These are phyloP conservation scores for Crenichthys baileyi DNA, from an alignment of 2,797 vertebrate species.

Conservation along the genomic window DNA sequence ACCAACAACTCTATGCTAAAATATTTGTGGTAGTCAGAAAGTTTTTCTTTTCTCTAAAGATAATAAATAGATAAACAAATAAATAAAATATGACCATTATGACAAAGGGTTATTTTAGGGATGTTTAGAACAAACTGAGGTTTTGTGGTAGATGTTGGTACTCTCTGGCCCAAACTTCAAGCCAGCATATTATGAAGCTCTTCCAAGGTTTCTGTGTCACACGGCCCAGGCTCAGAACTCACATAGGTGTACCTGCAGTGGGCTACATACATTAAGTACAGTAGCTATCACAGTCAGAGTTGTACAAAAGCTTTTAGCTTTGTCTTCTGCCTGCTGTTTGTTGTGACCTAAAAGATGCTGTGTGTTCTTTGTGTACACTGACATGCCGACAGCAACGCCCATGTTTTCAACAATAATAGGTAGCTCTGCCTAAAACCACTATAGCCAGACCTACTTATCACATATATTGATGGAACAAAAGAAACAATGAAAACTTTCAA, in stretches of 20 bases:
- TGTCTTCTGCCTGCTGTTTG: background rate
- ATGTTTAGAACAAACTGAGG: background rate
- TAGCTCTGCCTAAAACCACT: background rate
- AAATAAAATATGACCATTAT: background rate
- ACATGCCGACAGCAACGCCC: background rate
- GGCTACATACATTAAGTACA: slow-evolving; percentile 15
- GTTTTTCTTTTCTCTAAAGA: background rate
- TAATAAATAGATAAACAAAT: background rate
- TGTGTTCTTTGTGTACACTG: background rate
- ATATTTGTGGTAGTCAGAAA: background rate
- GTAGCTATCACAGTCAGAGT: slow-evolving; percentile 9
- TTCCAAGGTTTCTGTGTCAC: background rate
- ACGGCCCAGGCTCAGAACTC: slow-evolving; percentile 15
- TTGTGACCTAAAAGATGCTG: background rate
- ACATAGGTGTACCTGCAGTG: slow-evolving; percentile 14
- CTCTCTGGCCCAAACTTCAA: background rate
- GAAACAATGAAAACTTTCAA: slow-evolving; percentile 22
- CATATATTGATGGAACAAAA: no score
- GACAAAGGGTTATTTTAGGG: background rate
- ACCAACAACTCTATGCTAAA: background rate
- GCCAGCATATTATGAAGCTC: background rate
- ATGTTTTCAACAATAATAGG: background rate
- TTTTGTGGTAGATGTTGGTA: background rate
- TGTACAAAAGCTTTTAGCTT: background rate
- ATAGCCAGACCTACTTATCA: background rate